phyloP scores from a whole-genome alignment of 2,113 vertebrate species.

The Xiphias gladius region DNA sequence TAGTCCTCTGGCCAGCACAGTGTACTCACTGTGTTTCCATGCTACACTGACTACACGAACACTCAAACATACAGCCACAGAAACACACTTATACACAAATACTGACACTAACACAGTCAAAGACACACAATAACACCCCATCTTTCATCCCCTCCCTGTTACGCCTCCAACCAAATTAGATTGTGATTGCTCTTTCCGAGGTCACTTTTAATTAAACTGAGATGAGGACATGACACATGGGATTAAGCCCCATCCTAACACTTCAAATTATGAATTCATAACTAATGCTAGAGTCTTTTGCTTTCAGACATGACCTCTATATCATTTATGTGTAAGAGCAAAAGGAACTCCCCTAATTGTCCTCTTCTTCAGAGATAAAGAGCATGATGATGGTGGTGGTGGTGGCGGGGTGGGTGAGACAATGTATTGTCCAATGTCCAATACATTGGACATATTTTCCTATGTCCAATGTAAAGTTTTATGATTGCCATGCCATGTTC shows the following conservation, averaged over 20 bases:
- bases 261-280: constrained; percentile 80
- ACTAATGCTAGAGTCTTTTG: constrained; percentile 69
- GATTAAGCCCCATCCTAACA: constrained; percentile 78
- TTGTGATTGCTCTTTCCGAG: constrained; percentile 83
- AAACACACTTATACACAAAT: constrained; percentile 15
- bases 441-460: too few species aligned
- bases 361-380: constrained; percentile 53
- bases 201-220: constrained; percentile 85
- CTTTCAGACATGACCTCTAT: constrained; percentile 78
- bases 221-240: constrained; percentile 80
- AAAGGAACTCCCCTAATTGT: constrained; percentile 70
- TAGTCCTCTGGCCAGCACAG: neutral
- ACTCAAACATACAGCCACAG: neutral
- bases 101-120: constrained; percentile 27
- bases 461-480: constrained; percentile 25
- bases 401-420: neutral
- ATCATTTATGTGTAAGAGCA: constrained; percentile 72
- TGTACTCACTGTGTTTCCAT: constrained; percentile 11
- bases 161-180: constrained; percentile 79
- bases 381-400: too few species aligned
- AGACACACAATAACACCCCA: constrained; percentile 60
- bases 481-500: constrained; percentile 30
- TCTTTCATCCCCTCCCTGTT: constrained; percentile 61
- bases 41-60: neutral
- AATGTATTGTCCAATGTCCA: too few species aligned